These are phyloP conservation scores for Phrynocephalus vlangalii DNA, from an alignment of 2,797 vertebrate species.

Conservation along the genomic window DNA sequence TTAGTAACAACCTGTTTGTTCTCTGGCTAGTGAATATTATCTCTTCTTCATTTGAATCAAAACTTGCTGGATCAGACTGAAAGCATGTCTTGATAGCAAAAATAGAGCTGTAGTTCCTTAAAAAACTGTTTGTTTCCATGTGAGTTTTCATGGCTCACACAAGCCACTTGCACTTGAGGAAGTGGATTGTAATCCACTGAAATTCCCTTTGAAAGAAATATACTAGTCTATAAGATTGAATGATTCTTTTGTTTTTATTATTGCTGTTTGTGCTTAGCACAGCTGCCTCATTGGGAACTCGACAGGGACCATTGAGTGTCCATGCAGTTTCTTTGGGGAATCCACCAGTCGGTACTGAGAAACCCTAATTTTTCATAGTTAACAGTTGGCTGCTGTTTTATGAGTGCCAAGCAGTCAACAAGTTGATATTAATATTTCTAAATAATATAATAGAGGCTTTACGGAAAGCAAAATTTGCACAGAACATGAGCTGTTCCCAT, in stretches of 20 bases:
- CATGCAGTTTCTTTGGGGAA: background rate
- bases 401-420: background rate
- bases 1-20: background rate
- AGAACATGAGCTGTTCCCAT: background rate
- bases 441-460: background rate
- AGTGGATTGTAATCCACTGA: too few species aligned
- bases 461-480: background rate
- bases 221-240: too few species aligned
- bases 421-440: background rate
- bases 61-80: background rate
- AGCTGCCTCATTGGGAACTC: too few species aligned
- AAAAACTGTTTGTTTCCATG: too few species aligned
- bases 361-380: too few species aligned
- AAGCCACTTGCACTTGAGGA: too few species aligned
- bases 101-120: too few species aligned
- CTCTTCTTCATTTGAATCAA: background rate
- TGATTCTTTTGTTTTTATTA: too few species aligned
- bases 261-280: too few species aligned
- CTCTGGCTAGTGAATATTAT: background rate
- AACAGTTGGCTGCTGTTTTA: background rate
- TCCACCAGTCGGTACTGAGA: background rate
- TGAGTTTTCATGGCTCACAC: too few species aligned
- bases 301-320: too few species aligned
- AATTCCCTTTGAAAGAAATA: too few species aligned
- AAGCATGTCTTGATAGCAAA: background rate